These are phyloP conservation scores for Semnornis frantzii DNA, from an alignment of 2,113 vertebrate genomes.

Conservation along the genomic window DNA sequence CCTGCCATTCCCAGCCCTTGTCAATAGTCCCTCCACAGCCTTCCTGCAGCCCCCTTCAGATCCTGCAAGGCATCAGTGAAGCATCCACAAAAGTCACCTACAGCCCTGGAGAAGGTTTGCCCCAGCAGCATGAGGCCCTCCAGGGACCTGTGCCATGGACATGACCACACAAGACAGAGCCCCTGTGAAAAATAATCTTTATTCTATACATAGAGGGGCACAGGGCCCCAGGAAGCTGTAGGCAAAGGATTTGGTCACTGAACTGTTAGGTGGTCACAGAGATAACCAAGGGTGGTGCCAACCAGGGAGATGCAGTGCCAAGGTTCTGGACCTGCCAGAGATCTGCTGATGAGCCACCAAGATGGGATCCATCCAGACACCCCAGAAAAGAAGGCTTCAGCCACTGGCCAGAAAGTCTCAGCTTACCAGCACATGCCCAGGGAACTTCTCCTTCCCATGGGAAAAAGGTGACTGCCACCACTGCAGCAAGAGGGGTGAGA, in stretches of 20 bases:
- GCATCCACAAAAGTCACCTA: fast-evolving
- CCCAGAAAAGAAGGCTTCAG: neutral
- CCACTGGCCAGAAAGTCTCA: neutral
- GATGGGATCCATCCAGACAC: neutral
- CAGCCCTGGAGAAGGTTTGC: neutral
- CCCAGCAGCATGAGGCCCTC: neutral
- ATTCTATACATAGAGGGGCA: constrained; percentile 54
- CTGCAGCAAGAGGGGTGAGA: neutral
- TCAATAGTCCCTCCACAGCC: too few species aligned
- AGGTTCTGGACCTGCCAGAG: constrained; percentile 36
- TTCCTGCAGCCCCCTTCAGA: too few species aligned
- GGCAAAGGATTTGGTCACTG: constrained; percentile 21
- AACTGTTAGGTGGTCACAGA: neutral
- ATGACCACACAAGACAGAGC: neutral
- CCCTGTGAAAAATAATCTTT: constrained; percentile 66
- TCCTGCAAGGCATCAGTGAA: neutral
- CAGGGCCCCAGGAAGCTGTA: neutral
- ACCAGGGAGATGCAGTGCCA: neutral
- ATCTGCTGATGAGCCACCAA: neutral
- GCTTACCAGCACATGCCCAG: neutral
- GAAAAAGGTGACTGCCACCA: neutral
- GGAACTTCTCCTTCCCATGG: neutral
- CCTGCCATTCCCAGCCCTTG: too few species aligned
- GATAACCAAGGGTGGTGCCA: neutral
- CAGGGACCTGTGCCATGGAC: neutral